Base-by-base conservation (phyloP, 2,797 vertebrate species). In the Poecile montanus region DNA sequence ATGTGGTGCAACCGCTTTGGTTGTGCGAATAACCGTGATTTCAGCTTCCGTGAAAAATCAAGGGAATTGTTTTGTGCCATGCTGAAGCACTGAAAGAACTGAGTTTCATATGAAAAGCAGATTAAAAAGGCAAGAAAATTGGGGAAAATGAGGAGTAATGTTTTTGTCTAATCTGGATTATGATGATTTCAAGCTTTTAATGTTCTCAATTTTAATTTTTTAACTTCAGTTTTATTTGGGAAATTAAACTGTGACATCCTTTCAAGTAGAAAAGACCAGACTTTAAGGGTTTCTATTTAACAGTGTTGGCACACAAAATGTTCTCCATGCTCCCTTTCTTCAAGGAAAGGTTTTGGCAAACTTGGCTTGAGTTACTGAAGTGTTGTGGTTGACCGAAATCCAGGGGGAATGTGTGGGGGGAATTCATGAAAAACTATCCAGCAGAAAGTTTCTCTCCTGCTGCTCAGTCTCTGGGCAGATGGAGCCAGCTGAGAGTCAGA, bases 31-130 rank as follows among this genome's bases (percentile, higher is more conserved):
- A 67, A 61, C 63, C 16, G 29, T 53, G 85, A 51, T 93, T 92
- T 83, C 30, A 48, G 38, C 48, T 91, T 47, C 42, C 58, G 68
- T 63, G 71, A 32, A 56, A 94, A 95, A 93, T 88, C 85, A 88
- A 87, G 83, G 27, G 34, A 70, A 88, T 85, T 92, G 42, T 95
- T 94, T 62, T 19, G 6, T 15, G 57, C 50, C 27, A 5, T 27
- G 26, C 16, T 56, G 26, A 45, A 67, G 78, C 53, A 32, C 68
- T 74, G 78, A 82, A 82, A 80, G 81, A 77, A 48, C 9, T 0
- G 7, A 54, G n/a, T 22, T 89, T 83, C 30, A 9, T 57, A 54
- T 11, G 44, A 84, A 84, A 91, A 86, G 34, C n/a, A 71, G 60
- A 48, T 67, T 63, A 13, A 66, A 89, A 88, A 72, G 36, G 27